These are phyloP conservation scores for Mesocentrotus franciscanus DNA, from an alignment of 53 echinoderm and acorn worm species.

Conservation along the genomic window DNA sequence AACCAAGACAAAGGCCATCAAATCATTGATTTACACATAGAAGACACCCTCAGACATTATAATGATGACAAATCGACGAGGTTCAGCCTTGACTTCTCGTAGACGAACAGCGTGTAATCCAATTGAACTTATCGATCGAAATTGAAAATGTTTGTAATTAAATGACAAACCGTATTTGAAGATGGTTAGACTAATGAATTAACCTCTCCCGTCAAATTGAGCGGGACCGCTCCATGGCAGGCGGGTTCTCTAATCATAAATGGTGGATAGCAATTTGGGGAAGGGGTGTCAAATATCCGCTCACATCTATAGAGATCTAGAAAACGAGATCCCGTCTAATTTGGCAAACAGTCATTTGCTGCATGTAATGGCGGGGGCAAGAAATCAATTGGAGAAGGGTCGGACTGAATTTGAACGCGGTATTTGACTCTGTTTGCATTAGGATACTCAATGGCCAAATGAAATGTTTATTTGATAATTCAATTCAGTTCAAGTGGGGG, in stretches of 20 bases:
- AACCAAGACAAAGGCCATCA: background rate
- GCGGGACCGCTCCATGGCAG: background rate
- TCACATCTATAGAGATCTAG: background rate
- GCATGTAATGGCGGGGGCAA: background rate
- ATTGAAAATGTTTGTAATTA: conserved; percentile 22
- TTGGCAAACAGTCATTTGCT: background rate
- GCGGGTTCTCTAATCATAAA: background rate
- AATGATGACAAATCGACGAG: background rate
- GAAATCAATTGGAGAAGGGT: no score
- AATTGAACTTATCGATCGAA: conserved; percentile 21
- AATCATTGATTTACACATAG: background rate
- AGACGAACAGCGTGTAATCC: background rate
- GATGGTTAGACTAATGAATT: conserved; percentile 15
- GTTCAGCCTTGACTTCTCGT: conserved; percentile 8
- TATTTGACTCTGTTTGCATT: background rate
- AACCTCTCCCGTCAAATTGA: conserved; percentile 25
- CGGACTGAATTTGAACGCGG: background rate
- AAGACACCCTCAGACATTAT: background rate
- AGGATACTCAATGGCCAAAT: background rate
- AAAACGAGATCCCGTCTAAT: background rate
- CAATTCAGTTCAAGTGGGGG: background rate
- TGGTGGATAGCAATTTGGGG: background rate
- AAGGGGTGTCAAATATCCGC: conserved; percentile 12
- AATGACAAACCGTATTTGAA: conserved; percentile 40
- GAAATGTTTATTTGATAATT: background rate